phyloP scores from a whole-genome alignment of 2,888 invertebrate species.

The Pollenia amentaria region DNA sequence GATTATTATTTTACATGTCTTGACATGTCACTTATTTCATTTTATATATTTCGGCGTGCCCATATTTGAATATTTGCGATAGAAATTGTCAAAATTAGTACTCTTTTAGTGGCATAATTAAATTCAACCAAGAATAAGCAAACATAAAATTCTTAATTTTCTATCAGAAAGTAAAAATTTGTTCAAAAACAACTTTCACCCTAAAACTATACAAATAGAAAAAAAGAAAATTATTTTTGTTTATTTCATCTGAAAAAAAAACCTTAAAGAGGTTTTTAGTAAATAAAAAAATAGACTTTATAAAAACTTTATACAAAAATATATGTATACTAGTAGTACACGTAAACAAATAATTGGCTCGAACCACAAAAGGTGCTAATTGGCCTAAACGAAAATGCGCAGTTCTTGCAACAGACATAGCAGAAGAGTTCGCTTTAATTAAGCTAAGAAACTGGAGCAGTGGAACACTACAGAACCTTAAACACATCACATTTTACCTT shows the following conservation, averaged over 20 bases:
- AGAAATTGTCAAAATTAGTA: not conserved
- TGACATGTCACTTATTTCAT: not conserved
- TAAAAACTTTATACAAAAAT: not conserved
- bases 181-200: slow-evolving; percentile 61
- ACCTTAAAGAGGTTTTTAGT: slow-evolving; percentile 8
- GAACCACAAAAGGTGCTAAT: slow-evolving; percentile 54
- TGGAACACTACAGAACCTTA: slow-evolving; percentile 53
- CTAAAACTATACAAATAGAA: not conserved
- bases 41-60: not conserved
- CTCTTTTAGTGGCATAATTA: slow-evolving; percentile 2
- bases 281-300: slow-evolving; percentile 34
- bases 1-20: too few relatives aligned
- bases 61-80: not conserved
- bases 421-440: slow-evolving; percentile 17
- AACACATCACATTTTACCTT: slow-evolving; percentile 37
- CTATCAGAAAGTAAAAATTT: slow-evolving; percentile 43
- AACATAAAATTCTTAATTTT: not conserved
- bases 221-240: slow-evolving; percentile 37
- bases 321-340: not conserved
- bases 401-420: not conserved
- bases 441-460: slow-evolving; percentile 69
- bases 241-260: slow-evolving; percentile 3
- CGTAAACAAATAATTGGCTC: slow-evolving; percentile 1
- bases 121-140: not conserved
- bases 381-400: not conserved